These are phyloP conservation scores for Ectropis crepuscularia DNA, from an alignment of 2,888 invertebrate species.

Conservation along the genomic window DNA sequence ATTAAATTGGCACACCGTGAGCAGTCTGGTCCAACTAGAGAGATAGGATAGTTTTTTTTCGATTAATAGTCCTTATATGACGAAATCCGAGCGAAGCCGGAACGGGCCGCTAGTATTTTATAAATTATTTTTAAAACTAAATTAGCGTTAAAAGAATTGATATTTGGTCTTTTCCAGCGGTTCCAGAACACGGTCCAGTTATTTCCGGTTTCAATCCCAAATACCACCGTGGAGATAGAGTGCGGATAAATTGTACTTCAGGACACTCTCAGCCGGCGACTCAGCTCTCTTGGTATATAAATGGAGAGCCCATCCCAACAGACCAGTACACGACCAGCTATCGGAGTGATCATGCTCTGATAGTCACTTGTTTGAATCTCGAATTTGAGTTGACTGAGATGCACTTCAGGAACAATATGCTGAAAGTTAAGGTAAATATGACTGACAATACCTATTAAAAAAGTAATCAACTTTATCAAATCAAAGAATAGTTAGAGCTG, in stretches of 20 bases:
- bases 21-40: no score
- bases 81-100: no score
- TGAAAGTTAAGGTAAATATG: conserved; percentile 88
- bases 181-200: conserved; percentile 90
- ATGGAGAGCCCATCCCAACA: conserved; percentile 87
- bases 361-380: conserved; percentile 88
- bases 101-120: no score
- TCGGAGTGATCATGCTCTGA: conserved; percentile 81
- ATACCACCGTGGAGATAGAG: conserved; percentile 90
- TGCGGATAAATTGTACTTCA: conserved; percentile 91
- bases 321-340: conserved; percentile 57
- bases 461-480: no score
- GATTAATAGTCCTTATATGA: no score
- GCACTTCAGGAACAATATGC: conserved; percentile 89
- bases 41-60: no score
- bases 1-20: no score
- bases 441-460: conserved; percentile 1
- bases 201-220: conserved; percentile 89
- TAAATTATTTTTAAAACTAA: no score
- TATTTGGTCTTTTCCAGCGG: conserved; percentile 75
- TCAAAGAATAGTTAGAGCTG: no score
- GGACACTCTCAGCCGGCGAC: conserved; percentile 90
- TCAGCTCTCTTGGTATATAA: conserved; percentile 92
- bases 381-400: conserved; percentile 89
- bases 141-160: not conserved